Evolutionary conservation across 1,140 invertebrate species (phyloP), one percentile per base, ranked within the genome.

Genomic region (Pseudachorutes palmiensis): DNA sequence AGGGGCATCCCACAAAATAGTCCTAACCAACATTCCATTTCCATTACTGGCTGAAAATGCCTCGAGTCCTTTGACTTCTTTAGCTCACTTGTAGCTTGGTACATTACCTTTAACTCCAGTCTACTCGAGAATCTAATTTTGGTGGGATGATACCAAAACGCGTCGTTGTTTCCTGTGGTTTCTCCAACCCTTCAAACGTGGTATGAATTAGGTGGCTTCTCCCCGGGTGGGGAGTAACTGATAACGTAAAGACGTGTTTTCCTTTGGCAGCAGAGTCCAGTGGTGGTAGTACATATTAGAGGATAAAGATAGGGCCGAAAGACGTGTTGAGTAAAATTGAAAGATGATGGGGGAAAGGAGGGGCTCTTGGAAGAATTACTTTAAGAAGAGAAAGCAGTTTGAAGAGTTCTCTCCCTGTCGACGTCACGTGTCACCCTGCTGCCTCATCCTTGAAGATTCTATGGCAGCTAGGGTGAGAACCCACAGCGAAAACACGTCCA

Each of bases 161-260:
- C 24, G 12, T 9, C 3, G 12, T 55, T 55, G 12, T 5, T 5
- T 55, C 24, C 51, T 24, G 51, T 55, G 51, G 51, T 55, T 55
- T 55, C 24, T 24, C 24, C 51, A 5, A 5, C 51, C 24, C 14
- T 22, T 26, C 51, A 55, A 9, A 14, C 51, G 9, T 14, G 3
- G 12, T 24, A 14, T 14, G 51, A 55, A 55, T 55, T 55, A 55
- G 51, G 51, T 55, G 51, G 51, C 24, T 55, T 55, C 5, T 55
- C 5, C 24, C 24, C 24, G 12, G 12, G 12, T 16, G 51, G 51
- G 24, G 24, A n/a, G n/a, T 9, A 55, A 55, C 9, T 55, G 51
- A 55, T 55, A 55, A 55, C 51, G 24, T 55, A 55, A 55, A 55
- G 51, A 55, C 51, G 51, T 55, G 51, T 55, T 55, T 45, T 55